These are phyloP conservation scores for Mugil cephalus DNA, from an alignment of 2,113 vertebrate species.

Conservation along the genomic window DNA sequence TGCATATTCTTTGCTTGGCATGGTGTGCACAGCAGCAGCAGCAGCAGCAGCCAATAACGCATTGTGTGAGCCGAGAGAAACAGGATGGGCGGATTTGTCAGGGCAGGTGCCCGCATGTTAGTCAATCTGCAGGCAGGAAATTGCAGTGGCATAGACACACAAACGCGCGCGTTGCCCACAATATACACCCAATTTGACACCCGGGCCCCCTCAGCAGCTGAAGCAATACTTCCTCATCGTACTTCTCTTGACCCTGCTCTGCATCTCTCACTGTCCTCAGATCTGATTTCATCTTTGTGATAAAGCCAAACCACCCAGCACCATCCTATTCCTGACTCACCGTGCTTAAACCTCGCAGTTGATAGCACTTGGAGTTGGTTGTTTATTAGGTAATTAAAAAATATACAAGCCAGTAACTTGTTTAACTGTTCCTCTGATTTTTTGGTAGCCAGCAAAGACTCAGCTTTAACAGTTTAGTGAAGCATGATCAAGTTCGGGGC, in stretches of 20 bases:
- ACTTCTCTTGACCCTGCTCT: conserved; percentile 40
- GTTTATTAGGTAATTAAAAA: conserved; percentile 14
- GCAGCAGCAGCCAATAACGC: conserved; percentile 9
- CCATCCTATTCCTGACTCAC: not conserved
- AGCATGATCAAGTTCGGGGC: not conserved
- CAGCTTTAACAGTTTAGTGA: not conserved
- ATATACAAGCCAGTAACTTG: conserved; percentile 8
- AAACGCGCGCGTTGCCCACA: conserved; percentile 55
- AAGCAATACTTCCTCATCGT: conserved; percentile 70
- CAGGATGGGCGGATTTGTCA: conserved; percentile 81
- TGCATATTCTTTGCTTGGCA: not conserved
- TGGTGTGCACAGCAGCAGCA: not conserved
- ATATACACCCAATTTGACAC: conserved; percentile 62
- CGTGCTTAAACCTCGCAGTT: not conserved
- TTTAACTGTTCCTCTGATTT: not conserved
- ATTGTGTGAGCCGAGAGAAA: conserved; percentile 64
- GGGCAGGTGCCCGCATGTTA: conserved; percentile 79
- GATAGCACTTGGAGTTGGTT: not conserved
- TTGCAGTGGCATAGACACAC: conserved; percentile 74
- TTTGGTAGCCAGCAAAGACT: not conserved
- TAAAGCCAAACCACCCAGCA: not conserved
- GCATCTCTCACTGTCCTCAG: conserved; percentile 19
- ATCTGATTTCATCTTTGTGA: conserved; percentile 20
- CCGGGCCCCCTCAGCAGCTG: conserved; percentile 28
- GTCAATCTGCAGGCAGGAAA: conserved; percentile 76